Base-by-base conservation (phyloP, 2,888 invertebrate species). In the Acronicta aceris region DNA sequence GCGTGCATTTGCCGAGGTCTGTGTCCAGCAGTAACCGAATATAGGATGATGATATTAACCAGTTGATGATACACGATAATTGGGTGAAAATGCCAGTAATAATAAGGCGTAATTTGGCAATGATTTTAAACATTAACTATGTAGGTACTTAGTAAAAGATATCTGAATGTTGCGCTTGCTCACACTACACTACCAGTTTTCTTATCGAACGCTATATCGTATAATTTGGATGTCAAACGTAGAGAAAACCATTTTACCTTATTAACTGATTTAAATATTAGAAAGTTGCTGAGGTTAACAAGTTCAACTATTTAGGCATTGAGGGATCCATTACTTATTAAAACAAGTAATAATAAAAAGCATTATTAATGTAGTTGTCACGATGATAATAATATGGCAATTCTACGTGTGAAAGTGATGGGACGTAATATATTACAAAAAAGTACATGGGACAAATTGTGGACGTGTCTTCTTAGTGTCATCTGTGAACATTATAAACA, bases 211-310 rank as follows among this genome's bases (percentile, higher is more conserved):
- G 56, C 43, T 55, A 50, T 38, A 47, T 62, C 43, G 50, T 57
- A 62, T 59, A 63, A 63, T 70, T 52, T 50, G 6, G 43, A 45
- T 45, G 70, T 69, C 50, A 51, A 41, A 21, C 8, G 15, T 42
- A 62, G 54, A 40, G 74, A 69, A 69, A 69, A 65, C 46, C 8
- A 61, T 45, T 58, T 57, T 49, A 61, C 43, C 36, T 60, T 46
- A 36, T 30, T 42, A 51, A 21, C 59, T 62, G n/a, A 65, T 74
- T 63, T 70, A 45, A 60, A 74, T 70, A 71, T 74, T 74, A 63
- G 74, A 65, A 73, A 73, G 71, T 54, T 21, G 15, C 27, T 42
- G 54, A 64, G 58, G 69, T 38, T 73, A 54, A 10, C 25, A 58
- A 16, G 21, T 43, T 41, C 42, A 13, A 27, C 15, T 25, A 8